phyloP scores from a whole-genome alignment of 2,113 vertebrate species.

The Forbesichthys agassizii region DNA sequence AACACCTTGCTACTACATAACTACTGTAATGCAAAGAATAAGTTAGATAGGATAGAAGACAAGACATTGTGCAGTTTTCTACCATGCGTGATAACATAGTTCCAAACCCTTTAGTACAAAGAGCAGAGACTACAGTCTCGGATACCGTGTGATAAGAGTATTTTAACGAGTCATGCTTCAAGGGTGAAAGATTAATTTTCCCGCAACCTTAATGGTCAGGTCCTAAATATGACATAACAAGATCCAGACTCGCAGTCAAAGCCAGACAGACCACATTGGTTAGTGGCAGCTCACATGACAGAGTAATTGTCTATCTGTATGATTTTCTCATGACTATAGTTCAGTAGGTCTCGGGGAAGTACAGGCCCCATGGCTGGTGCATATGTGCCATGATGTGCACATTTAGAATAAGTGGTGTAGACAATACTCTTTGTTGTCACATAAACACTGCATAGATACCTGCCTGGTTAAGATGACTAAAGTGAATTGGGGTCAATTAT shows the following conservation, averaged over 20 bases:
- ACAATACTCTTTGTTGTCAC: neutral
- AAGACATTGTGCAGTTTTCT: too few relatives aligned
- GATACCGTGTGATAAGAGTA: too few relatives aligned
- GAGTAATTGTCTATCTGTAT: slow-evolving; percentile 3
- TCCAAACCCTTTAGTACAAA: too few relatives aligned
- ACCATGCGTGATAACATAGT: too few relatives aligned
- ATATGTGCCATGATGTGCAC: slow-evolving; percentile 5
- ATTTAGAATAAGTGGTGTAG: neutral
- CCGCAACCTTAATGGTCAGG: too few relatives aligned
- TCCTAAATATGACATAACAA: neutral
- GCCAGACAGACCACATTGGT: neutral
- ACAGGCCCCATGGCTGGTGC: slow-evolving; percentile 6
- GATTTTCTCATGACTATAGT: slow-evolving; percentile 1
- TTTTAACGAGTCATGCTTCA: too few relatives aligned
- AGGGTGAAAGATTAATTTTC: too few relatives aligned
- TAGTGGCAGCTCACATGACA: neutral
- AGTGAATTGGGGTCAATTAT: slow-evolving; percentile 4
- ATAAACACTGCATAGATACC: too few relatives aligned
- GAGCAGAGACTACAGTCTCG: too few relatives aligned
- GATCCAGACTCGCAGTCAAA: neutral
- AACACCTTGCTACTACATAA: too few relatives aligned
- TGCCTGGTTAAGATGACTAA: neutral
- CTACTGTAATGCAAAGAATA: too few relatives aligned
- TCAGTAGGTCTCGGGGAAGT: neutral
- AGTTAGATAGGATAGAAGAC: too few relatives aligned